These are phyloP conservation scores for Hirundo rustica DNA, from an alignment of 2,797 vertebrate genomes.

Conservation along the genomic window DNA sequence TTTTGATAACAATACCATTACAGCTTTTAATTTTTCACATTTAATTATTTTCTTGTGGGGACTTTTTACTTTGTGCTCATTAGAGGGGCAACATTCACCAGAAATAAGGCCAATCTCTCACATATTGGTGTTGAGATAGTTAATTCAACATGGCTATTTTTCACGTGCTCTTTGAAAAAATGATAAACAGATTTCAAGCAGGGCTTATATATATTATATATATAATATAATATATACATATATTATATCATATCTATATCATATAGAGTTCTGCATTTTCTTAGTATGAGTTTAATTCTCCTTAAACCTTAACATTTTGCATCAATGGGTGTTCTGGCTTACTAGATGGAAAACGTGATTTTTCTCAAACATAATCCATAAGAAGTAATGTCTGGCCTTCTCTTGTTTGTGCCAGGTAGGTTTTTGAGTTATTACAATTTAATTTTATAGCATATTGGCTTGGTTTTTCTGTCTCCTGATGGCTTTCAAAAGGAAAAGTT, in stretches of 20 bases:
- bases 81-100: not conserved
- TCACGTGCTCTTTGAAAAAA: not conserved
- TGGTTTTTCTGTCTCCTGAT: not conserved
- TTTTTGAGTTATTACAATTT: not conserved
- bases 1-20: not conserved
- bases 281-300: not conserved
- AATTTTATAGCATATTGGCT: not conserved
- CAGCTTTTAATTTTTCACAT: not conserved
- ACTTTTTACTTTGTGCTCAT: not conserved
- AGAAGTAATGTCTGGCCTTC: not conserved
- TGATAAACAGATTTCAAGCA: rapidly evolving
- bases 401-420: not conserved
- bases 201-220: no score
- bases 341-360: not conserved
- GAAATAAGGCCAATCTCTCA: not conserved
- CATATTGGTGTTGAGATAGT: not conserved
- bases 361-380: not conserved
- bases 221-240: no score
- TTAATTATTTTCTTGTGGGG: not conserved
- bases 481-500: not conserved
- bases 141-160: not conserved
- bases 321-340: not conserved
- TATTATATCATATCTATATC: no score
- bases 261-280: not conserved
- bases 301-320: not conserved